A percentile compares a stretch with the other conserved stretches of the same genome.
Conservation (phyloP, 2,888 invertebrate genomes). For the Myopa testacea region DNA sequence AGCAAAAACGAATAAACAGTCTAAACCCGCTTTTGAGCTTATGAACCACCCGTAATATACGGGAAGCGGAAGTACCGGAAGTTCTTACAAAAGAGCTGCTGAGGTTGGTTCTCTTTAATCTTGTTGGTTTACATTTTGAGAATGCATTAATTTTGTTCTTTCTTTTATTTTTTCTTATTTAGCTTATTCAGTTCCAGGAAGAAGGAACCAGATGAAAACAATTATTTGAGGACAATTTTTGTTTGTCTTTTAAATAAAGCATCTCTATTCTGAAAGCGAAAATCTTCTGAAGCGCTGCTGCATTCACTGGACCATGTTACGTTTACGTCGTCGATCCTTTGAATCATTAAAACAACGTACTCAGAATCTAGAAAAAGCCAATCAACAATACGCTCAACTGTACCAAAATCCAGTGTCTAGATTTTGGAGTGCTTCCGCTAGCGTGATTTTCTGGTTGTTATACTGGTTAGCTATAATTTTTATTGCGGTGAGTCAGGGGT, state of each 20-base stretch:
- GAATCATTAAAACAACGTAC: slow-evolving; percentile 2
- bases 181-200: background rate
- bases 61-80: too few relatives aligned
- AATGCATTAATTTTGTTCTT: too few relatives aligned
- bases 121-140: too few relatives aligned
- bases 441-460: slow-evolving; percentile 30
- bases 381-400: slow-evolving; percentile 5
- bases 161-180: too few relatives aligned
- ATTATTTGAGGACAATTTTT: background rate
- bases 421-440: slow-evolving; percentile 10
- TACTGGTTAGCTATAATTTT: slow-evolving; percentile 17
- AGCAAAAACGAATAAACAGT: too few relatives aligned
- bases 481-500: slow-evolving; percentile 16
- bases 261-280: too few relatives aligned
- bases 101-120: too few relatives aligned
- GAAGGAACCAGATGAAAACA: background rate
- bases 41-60: too few relatives aligned
- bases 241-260: too few relatives aligned
- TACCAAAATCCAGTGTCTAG: background rate
- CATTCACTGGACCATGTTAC: slow-evolving; percentile 3
- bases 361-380: background rate
- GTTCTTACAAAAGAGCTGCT: too few relatives aligned
- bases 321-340: slow-evolving; percentile 1
- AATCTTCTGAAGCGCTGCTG: background rate
- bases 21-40: too few relatives aligned